Evolutionary conservation across 2,888 invertebrate genomes (phyloP), one percentile per base, ranked within the genome.

Genomic region (Horisme vitalbata): DNA sequence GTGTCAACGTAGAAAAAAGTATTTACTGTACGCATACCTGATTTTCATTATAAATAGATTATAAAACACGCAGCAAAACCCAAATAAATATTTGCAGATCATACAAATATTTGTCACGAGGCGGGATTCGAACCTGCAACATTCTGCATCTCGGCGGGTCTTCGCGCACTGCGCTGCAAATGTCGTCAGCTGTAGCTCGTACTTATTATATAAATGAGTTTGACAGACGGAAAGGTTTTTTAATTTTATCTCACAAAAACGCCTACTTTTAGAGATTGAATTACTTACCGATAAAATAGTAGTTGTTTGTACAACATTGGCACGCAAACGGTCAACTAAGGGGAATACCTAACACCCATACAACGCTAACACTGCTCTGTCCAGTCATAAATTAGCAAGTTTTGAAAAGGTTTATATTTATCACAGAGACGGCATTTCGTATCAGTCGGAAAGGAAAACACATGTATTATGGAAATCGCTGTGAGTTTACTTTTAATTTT

Each of bases 301-400:
- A 37, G n/a, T 20, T 6, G 12, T 20, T 23, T 21, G 8, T 21
- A 31, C 31, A 30, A 24, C 34, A 12, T 20, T 21, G 11, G 36
- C 41, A 36, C 2, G 20, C 30, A 21, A 35, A 39, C 26, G 26
- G 41, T 32, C 36, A 32, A 5, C 37, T 21, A 12, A 5, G 27
- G 36, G 50, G 9, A 45, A 33, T 45, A 45, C 50, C 36, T 28
- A 39, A 27, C 24, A 27, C 26, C 45, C 43, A 34, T 41, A 14
- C 15, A 18, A 30, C 10, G 34, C 36, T 28, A 13, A 41, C 18
- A 21, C 11, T 11, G 35, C 21, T 14, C 26, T 10, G 9, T 18
- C 38, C 30, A 18, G 39, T 39, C 39, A 38, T 38, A 47, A 71
- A 72, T 75, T 75, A 72, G 58, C 75, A 60, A 37, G 41, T 65